A percentile compares a stretch with the other conserved stretches of the same genome.
phyloP scores from a whole-genome alignment of 2,888 invertebrate species.

The Drosophila ochracea region DNA sequence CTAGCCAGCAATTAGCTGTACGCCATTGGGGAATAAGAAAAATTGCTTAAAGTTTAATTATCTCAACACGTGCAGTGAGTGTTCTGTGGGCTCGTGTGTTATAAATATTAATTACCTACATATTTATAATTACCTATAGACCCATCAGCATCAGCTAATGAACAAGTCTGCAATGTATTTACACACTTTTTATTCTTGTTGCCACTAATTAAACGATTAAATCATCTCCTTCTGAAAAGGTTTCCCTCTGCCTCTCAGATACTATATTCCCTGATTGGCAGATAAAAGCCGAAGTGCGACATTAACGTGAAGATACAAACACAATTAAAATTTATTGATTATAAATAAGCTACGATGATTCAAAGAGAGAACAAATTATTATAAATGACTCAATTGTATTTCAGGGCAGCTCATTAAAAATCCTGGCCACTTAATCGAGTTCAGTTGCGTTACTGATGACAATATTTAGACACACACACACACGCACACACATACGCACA shows the following conservation, averaged over 20 bases:
- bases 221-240: background rate
- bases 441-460: conserved; percentile 36
- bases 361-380: background rate
- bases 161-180: background rate
- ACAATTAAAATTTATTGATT: background rate
- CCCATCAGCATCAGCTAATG: background rate
- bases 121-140: too few species aligned
- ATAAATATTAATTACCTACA: background rate
- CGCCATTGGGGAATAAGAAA: conserved; percentile 28
- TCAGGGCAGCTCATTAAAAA: background rate
- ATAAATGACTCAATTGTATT: conserved; percentile 18
- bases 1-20: conserved; percentile 55
- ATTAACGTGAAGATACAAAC: background rate
- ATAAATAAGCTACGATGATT: background rate
- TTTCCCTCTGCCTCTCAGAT: background rate
- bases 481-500: conserved; percentile 7
- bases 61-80: conserved; percentile 21
- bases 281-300: background rate
- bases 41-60: conserved; percentile 27
- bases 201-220: background rate
- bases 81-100: background rate
- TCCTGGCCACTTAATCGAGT: conserved; percentile 6
- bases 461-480: conserved; percentile 45
- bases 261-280: background rate
- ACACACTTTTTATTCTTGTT: background rate